Conservation (phyloP, 2,888 invertebrate genomes). For the Dicyrtoma fusca region DNA sequence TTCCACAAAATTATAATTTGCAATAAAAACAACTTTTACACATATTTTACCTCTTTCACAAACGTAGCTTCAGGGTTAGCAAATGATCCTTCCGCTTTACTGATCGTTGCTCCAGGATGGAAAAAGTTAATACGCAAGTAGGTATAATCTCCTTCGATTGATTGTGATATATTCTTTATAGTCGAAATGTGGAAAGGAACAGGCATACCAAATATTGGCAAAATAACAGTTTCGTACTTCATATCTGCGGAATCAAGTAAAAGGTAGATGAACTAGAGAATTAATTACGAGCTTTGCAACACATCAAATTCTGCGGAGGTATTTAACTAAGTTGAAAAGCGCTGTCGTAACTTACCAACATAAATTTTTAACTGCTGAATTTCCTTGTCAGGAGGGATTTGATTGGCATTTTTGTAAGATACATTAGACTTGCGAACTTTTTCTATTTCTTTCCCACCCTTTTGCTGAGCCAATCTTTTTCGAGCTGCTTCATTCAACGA, state of each 20-base stretch:
- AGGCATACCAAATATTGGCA: conserved; percentile 94
- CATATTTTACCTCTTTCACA: conserved; percentile 74
- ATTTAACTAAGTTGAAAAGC: neutral
- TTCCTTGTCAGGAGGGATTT: conserved; percentile 92
- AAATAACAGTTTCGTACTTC: conserved; percentile 97
- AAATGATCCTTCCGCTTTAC: conserved; percentile 87
- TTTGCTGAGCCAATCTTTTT: conserved; percentile 84
- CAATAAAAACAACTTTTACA: neutral
- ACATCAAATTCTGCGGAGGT: neutral
- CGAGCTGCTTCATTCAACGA: conserved; percentile 90
- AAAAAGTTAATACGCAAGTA: conserved; percentile 97
- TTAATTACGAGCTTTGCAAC: too few species aligned
- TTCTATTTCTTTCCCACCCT: conserved; percentile 76
- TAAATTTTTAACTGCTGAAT: conserved; percentile 90
- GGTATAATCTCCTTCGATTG: conserved; percentile 98
- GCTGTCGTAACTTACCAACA: conserved; percentile 72
- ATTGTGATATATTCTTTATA: conserved; percentile 98
- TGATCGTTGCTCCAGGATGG: conserved; percentile 97
- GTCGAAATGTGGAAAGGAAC: conserved; percentile 99
- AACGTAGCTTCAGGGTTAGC: conserved; percentile 95
- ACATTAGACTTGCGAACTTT: conserved; percentile 92
- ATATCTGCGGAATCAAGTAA: conserved; percentile 68
- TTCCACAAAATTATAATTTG: neutral
- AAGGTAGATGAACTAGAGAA: neutral
- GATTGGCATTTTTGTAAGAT: conserved; percentile 88